Base-by-base conservation (phyloP, 1,140 invertebrate genomes). In the Zaprionus gabonicus region DNA sequence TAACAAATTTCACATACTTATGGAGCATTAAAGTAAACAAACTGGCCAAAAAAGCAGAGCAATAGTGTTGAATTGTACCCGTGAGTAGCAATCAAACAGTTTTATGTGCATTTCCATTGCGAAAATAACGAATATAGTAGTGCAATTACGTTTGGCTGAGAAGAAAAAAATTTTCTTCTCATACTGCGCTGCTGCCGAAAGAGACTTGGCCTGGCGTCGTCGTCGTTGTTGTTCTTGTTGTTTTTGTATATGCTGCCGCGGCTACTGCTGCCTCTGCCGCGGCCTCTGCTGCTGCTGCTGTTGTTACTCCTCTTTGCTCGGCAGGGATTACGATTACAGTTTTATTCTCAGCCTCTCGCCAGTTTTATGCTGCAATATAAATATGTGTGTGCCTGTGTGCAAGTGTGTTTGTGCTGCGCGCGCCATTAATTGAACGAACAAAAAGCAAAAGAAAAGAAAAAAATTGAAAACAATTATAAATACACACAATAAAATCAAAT, bases 241-340 rank as follows among this genome's bases (percentile, higher is more conserved):
- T 65, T 78, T 51, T 70, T 71, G 72, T 80, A 49, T 59, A 69
- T 78, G 63, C 60, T 68, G 67, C 77, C 55, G 59, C 56, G 46
- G 59, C 56, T 44, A 60, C 41, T 74, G 66, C 58, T 74, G 41
- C 70, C 70, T 57, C 67, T 75, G 41, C n/a, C 15, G 15, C 41
- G 70, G 41, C n/a, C n/a, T 3, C 41, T n/a, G 41, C 41, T 17
- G 7, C 41, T 46, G 53, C 51, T 71, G 70, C 34, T 74, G 66
- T 51, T 74, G 53, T 75, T 75, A 71, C 67, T 75, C 72, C 72
- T 75, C 72, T 71, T 75, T 75, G 72, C 71, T 74, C 66, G 71
- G 78, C 85, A 90, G 85, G 81, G 85, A 84, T 75, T 79, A 76
- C 83, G 83, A 85, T 86, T 82, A 83, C 84, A 80, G 78, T 88